Conservation (phyloP, 2,113 vertebrate species). For the Chiloscyllium plagiosum region DNA sequence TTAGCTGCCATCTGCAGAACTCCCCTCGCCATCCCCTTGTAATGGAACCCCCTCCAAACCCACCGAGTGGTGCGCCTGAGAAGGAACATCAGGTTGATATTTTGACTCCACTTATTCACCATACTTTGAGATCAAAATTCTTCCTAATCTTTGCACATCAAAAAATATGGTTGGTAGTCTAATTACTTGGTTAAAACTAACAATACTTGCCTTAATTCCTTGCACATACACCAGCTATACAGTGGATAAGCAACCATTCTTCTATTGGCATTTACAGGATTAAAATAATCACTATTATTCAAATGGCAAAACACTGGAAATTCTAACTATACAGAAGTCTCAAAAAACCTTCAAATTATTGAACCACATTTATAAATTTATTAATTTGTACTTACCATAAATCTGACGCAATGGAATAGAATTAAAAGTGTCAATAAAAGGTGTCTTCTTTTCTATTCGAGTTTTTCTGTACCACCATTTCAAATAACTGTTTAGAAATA, state of each 20-base stretch:
- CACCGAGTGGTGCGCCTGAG: constrained; percentile 84
- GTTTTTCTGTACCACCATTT: constrained; percentile 92
- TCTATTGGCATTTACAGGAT: neutral
- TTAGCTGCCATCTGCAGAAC: constrained; percentile 94
- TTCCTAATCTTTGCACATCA: neutral
- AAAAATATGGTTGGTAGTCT: neutral
- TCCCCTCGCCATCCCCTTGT: constrained; percentile 89
- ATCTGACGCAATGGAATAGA: constrained; percentile 78
- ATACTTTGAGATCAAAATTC: neutral
- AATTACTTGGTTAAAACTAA: neutral
- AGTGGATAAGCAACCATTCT: neutral
- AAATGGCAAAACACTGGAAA: neutral
- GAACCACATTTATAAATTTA: neutral
- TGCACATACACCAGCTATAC: neutral
- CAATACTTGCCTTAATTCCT: neutral
- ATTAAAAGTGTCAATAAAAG: constrained; percentile 85
- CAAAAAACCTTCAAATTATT: constrained; percentile 12
- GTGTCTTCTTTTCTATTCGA: constrained; percentile 79
- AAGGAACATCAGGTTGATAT: constrained; percentile 36
- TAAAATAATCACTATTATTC: neutral
- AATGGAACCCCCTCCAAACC: constrained; percentile 89
- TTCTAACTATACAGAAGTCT: neutral
- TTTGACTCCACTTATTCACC: neutral
- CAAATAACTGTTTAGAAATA: constrained; percentile 68
- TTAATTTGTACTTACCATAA: constrained; percentile 68